Evolutionary conservation across 2,113 vertebrate species (phyloP), one percentile per base, ranked within the genome.

Genomic region (Pristiophorus japonicus): DNA sequence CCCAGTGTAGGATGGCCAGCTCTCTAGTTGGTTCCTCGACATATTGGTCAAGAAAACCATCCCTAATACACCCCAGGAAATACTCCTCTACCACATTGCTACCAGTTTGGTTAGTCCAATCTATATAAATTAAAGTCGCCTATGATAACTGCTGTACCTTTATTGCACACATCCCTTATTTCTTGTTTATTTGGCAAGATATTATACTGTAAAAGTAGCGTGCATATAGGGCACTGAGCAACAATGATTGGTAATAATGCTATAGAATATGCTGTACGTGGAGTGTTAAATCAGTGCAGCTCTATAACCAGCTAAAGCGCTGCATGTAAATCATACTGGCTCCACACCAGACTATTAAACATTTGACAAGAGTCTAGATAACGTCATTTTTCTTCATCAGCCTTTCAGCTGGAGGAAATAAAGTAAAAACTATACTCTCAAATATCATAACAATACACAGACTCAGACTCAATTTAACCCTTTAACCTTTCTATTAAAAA

Each of bases 311-410:
- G 88, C 59, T 91, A 20, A 30, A 63, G 59, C 55, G 20, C 59
- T 92, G 96, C 96, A 22, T 96, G 96, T 97, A 97, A 96, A 97
- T 97, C 97, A 96, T 1, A 0, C 95, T 97, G 97, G 97, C 96
- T 95, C 47, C 22, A 62, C 30, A 96, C 97, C 97, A 97, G 91
- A 87, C 90, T 1, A 96, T 96, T 70, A 51, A 94, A 70, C 16
- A 59, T 96, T 96, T 97, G 97, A 97, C 97, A 97, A 63, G 96
- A 96, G 96, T 96, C 96, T 96, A 96, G 97, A 96, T 96, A 96
- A 96, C 95, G 96, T 97, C 96, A 97, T 97, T 97, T 97, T 97
- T 97, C 96, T 97, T 97, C 96, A 94, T 95, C 96, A 96, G 95
- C 42, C 24, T 94, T 94, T 96, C 95, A 96, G 96, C 96, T 95